These are phyloP conservation scores for Mesodorylaimus sp. DNA, from an alignment of 2,888 invertebrate species.

Conservation along the genomic window DNA sequence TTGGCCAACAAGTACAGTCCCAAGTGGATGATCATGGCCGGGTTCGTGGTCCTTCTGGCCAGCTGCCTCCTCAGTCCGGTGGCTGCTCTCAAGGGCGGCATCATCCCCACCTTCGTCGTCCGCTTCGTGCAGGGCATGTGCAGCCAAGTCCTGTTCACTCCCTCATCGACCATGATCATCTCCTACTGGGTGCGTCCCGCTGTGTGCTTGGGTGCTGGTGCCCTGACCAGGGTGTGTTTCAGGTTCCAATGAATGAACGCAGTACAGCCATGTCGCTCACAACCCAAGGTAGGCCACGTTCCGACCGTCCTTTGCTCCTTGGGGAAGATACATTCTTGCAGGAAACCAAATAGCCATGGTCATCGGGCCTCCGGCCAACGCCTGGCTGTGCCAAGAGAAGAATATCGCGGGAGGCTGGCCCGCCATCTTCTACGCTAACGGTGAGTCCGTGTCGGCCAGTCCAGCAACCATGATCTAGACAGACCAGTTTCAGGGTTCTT, in stretches of 20 bases:
- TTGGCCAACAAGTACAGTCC: neutral
- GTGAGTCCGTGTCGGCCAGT: neutral
- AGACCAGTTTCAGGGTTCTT: neutral
- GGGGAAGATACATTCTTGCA: neutral
- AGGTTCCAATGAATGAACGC: conserved; percentile 5
- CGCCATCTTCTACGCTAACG: neutral
- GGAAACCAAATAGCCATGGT: neutral
- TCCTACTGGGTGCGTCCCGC: neutral
- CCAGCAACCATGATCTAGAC: neutral
- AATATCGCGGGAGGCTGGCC: neutral
- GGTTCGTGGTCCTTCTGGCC: neutral
- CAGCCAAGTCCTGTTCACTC: neutral
- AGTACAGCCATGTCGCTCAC: conserved; percentile 1
- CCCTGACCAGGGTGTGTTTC: neutral
- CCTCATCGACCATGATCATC: neutral
- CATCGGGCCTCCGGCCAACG: neutral
- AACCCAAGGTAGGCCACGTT: neutral
- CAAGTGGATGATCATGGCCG: neutral
- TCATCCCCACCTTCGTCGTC: neutral
- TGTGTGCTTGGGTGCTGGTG: neutral
- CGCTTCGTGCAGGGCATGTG: neutral
- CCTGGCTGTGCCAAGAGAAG: neutral
- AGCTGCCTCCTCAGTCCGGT: neutral
- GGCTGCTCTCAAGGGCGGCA: neutral
- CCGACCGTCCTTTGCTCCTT: no score